These are phyloP conservation scores for Globodera ellingtonae DNA, from an alignment of 1,140 invertebrate genomes.

Conservation along the genomic window DNA sequence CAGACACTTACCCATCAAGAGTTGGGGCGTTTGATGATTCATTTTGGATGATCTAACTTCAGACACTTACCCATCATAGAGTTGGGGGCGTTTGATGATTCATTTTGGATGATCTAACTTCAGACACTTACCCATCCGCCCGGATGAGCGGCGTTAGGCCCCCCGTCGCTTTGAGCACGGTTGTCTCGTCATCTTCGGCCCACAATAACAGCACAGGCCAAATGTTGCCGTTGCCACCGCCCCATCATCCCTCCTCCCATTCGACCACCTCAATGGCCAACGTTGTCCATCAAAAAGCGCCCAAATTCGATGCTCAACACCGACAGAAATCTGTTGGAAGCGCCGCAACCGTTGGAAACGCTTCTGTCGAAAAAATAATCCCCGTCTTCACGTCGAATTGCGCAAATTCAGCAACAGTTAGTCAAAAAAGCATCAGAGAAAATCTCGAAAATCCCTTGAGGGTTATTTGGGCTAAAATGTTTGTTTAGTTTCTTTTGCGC, in stretches of 20 bases:
- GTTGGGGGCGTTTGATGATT: neutral
- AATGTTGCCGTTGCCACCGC: conserved; percentile 6
- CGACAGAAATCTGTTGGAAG: neutral
- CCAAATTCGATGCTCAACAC: conserved; percentile 14
- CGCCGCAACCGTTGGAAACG: neutral
- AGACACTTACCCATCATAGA: neutral
- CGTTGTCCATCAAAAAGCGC: conserved; percentile 4
- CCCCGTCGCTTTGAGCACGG: neutral
- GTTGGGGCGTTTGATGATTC: too few species aligned
- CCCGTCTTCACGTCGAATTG: neutral
- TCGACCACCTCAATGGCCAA: conserved; percentile 15
- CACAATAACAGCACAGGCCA: neutral
- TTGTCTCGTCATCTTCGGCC: neutral
- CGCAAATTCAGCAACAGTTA: neutral
- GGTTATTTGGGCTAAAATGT: too few species aligned
- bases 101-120: neutral
- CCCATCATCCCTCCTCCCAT: conserved; percentile 1
- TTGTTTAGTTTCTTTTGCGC: neutral
- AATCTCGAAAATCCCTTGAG: too few species aligned
- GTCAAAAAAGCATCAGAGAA: neutral
- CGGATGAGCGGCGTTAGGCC: conserved; percentile 7
- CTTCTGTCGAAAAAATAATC: neutral
- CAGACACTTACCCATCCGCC: conserved; percentile 27
- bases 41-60: too few species aligned
- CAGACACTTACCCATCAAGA: too few species aligned